A percentile compares a stretch with the other conserved stretches of the same genome.
phyloP scores from a whole-genome alignment of 2,113 vertebrate genomes.

The Sprattus sprattus region DNA sequence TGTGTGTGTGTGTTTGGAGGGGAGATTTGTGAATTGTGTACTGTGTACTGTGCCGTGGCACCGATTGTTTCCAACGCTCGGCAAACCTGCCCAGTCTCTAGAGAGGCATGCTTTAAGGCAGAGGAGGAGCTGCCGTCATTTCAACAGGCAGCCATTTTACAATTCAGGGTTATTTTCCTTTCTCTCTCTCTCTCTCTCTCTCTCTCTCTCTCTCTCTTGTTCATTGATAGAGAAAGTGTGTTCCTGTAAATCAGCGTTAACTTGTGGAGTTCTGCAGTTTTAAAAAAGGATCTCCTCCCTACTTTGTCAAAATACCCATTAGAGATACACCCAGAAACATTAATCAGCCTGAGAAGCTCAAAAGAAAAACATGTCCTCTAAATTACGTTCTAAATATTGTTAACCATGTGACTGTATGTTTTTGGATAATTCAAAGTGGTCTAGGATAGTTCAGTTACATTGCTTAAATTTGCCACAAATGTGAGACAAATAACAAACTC shows the following conservation, averaged over 20 bases:
- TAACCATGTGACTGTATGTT: neutral
- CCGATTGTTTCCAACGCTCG: constrained; percentile 54
- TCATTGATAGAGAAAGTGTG: neutral
- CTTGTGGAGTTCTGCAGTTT: neutral
- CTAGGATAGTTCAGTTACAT: too few relatives aligned
- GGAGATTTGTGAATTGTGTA: neutral
- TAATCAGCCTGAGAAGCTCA: neutral
- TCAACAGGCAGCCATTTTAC: constrained; percentile 57
- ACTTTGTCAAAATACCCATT: constrained; percentile 1
- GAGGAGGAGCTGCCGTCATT: constrained; percentile 58
- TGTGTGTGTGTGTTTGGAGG: constrained; percentile 47
- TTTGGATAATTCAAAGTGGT: neutral
- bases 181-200: neutral
- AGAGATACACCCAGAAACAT: constrained; percentile 10
- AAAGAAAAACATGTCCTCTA: neutral
- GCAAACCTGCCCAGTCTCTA: constrained; percentile 61
- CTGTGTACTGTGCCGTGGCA: neutral
- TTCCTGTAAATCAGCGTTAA: neutral
- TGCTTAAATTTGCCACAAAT: too few relatives aligned
- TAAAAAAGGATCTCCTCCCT: neutral
- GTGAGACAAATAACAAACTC: neutral
- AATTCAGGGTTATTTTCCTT: constrained; percentile 3
- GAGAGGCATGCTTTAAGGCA: constrained; percentile 60
- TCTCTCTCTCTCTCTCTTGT: neutral
- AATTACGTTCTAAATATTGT: neutral